phyloP scores from a whole-genome alignment of 2,113 vertebrate species.

The Cariama cristata region DNA sequence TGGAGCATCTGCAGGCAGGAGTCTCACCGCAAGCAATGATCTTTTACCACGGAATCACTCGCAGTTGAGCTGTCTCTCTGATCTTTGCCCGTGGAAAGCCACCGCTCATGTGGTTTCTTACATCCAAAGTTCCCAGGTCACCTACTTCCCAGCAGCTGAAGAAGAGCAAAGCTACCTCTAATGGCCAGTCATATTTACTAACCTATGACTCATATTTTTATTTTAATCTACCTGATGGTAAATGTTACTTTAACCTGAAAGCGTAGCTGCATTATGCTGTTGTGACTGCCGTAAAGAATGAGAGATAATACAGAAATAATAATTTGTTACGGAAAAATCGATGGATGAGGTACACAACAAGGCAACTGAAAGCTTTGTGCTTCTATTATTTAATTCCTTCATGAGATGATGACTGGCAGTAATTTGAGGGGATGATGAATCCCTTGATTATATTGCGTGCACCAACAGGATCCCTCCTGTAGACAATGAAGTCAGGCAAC shows the following conservation, averaged over 20 bases:
- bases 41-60: background rate
- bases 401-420: background rate
- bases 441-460: background rate
- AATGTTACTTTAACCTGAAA: background rate
- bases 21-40: background rate
- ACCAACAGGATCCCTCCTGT: accelerated
- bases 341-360: background rate
- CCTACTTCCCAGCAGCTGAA: background rate
- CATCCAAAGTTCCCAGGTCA: background rate
- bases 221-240: background rate
- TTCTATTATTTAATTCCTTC: background rate
- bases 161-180: background rate
- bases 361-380: background rate
- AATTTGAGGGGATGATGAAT: background rate
- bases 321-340: background rate
- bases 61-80: background rate
- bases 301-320: background rate
- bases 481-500: background rate
- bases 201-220: background rate
- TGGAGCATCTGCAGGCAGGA: background rate
- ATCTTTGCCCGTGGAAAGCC: background rate
- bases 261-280: background rate
- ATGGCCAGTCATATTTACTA: background rate
- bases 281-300: background rate
- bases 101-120: background rate